A percentile compares a stretch with the other conserved stretches of the same genome.
phyloP scores from a whole-genome alignment of 2,113 vertebrate species.

The Ceyx margarethae region DNA sequence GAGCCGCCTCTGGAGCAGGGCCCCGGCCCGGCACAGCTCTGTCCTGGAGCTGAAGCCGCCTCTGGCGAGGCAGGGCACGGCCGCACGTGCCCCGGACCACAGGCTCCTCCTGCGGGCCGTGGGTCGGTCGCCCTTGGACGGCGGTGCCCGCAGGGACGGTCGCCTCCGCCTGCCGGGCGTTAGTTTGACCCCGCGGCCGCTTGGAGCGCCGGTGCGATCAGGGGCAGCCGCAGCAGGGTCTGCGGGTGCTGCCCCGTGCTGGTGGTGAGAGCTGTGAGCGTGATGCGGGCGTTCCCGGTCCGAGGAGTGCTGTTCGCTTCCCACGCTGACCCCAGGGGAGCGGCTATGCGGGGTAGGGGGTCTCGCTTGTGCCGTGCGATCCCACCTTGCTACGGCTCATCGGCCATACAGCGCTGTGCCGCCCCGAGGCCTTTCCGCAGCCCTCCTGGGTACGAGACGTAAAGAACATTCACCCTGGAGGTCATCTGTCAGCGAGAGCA shows the following conservation, averaged over 20 bases:
- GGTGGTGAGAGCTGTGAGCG: background rate
- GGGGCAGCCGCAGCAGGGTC: background rate
- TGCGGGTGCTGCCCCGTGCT: background rate
- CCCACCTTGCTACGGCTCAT: rapidly evolving
- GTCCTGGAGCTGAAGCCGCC: background rate
- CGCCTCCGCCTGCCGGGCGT: background rate
- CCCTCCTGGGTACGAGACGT: background rate
- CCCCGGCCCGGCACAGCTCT: too few species aligned
- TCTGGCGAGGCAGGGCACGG: background rate
- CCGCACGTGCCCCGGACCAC: background rate
- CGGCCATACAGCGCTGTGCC: too few species aligned
- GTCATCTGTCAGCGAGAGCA: too few species aligned
- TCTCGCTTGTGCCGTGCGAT: background rate
- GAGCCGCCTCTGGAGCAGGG: background rate
- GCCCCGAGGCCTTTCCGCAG: rapidly evolving
- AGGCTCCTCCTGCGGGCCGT: too few species aligned
- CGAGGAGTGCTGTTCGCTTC: background rate
- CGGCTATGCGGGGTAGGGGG: too few species aligned
- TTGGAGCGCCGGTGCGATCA: background rate
- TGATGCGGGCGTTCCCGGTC: background rate
- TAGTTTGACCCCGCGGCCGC: background rate
- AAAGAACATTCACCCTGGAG: background rate
- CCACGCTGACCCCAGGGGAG: too few species aligned
- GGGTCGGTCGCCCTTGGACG: too few species aligned
- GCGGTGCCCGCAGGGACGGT: rapidly evolving